Base-by-base conservation (phyloP, 2,113 vertebrate species). In the Mustelus asterias region DNA sequence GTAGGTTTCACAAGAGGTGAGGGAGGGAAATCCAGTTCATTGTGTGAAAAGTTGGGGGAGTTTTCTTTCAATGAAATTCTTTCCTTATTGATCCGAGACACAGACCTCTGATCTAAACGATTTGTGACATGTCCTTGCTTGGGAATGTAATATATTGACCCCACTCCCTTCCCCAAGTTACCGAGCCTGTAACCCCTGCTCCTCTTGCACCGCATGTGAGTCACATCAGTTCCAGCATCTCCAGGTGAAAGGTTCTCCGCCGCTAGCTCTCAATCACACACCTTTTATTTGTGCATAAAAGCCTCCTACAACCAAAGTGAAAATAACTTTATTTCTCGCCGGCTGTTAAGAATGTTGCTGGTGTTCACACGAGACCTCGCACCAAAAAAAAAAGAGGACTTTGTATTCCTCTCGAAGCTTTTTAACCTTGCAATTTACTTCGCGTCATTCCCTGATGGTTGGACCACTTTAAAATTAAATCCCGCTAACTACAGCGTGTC, bases 151-250 rank as follows among this genome's bases (percentile, higher is more conserved):
- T 41, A 83, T 4, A 41, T 37, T 37, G 37, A 41, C 14, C n/a
- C 33, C 26, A 11, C 26, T 8, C 48, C 48, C 48, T 54, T 54
- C 48, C 48, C 48, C 5, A 54, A 72, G 69, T 70, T 9, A 72
- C 14, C 3, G 5, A 1, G 9, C 24, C 22, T 29, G 22, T 7
- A 7, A 0, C 0, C 5, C 5, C 22, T 29, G 0, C 6, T 26
- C 70, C 26, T 29, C 9, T 29, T 20, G 5, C 6, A 67, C 65
- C 1, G 24, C 9, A 24, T 72, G 24, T 26, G 24, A 69, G 67
- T 69, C 18, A 22, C 67, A 18, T 22, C 16, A 20, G 67, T 20
- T 8, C 24, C 70, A 29, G 70, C 6, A 72, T 26, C 70, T 72
- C 24, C 29, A 20, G 24, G 0, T 70, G 63, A 63, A 29, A 26